phyloP scores from a whole-genome alignment of 2,888 invertebrate species.

The Ochropleura plecta region DNA sequence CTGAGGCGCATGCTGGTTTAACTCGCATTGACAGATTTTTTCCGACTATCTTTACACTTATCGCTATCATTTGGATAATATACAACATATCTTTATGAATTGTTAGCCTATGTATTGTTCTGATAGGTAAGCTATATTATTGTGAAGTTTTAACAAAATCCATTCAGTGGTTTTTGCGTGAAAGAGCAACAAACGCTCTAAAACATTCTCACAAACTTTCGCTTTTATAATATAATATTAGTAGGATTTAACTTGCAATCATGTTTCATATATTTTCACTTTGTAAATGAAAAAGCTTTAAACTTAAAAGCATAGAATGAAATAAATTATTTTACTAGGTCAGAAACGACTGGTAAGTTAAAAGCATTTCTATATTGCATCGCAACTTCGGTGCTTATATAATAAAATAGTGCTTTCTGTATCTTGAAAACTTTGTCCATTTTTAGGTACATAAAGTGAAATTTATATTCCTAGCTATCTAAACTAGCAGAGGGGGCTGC shows the following conservation, averaged over 20 bases:
- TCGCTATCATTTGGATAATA: too few species aligned
- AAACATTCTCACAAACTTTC: too few species aligned
- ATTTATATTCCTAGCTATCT: background rate
- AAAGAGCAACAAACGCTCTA: too few species aligned
- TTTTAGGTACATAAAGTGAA: background rate
- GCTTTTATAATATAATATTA: background rate
- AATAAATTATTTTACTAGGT: constrained; percentile 11
- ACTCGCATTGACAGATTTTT: too few species aligned
- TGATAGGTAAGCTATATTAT: too few species aligned
- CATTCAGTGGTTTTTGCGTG: too few species aligned
- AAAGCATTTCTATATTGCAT: constrained; percentile 31
- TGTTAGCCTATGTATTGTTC: too few species aligned
- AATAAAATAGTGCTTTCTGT: constrained; percentile 9
- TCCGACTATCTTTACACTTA: too few species aligned
- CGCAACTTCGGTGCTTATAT: constrained; percentile 2
- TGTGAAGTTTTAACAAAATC: too few species aligned
- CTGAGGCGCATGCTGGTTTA: too few species aligned
- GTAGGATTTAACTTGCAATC: background rate
- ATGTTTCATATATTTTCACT: background rate
- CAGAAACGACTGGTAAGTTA: constrained; percentile 9
- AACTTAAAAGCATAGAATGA: background rate
- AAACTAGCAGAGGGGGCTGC: too few species aligned
- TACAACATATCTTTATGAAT: background rate
- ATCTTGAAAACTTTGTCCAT: constrained; percentile 5
- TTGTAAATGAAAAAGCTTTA: background rate